These are phyloP conservation scores for Sciurus niger DNA, from an alignment of 2,113 vertebrate genomes.

Conservation along the genomic window DNA sequence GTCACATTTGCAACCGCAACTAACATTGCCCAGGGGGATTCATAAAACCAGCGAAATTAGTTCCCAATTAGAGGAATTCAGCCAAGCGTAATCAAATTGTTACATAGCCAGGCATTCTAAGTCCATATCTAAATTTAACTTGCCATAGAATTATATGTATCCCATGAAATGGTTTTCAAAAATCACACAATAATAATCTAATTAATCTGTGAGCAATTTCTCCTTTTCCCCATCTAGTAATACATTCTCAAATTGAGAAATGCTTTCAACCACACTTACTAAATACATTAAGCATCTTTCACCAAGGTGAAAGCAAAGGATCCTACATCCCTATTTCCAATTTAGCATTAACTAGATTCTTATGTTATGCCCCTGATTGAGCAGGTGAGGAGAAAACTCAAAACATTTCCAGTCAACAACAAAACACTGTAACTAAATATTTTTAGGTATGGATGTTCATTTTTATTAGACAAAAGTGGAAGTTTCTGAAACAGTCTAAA, in stretches of 20 bases:
- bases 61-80: neutral
- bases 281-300: neutral
- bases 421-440: neutral
- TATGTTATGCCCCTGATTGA: neutral
- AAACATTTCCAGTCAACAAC: neutral
- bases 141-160: neutral
- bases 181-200: conserved; percentile 2
- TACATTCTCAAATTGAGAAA: conserved; percentile 20
- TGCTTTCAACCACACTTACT: neutral
- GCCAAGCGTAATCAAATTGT: conserved; percentile 7
- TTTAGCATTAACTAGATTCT: neutral
- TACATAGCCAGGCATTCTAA: neutral
- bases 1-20: neutral
- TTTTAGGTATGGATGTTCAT: neutral
- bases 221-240: neutral
- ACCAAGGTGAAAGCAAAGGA: neutral
- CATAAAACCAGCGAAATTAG: neutral
- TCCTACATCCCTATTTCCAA: neutral
- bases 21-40: neutral
- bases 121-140: neutral
- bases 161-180: neutral
- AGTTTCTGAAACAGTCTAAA: conserved; percentile 9
- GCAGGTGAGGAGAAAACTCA: neutral
- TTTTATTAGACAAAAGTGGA: conserved; percentile 6
- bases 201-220: conserved; percentile 15